phyloP scores from a whole-genome alignment of 1,140 invertebrate genomes.

The Teleogryllus occipitalis region DNA sequence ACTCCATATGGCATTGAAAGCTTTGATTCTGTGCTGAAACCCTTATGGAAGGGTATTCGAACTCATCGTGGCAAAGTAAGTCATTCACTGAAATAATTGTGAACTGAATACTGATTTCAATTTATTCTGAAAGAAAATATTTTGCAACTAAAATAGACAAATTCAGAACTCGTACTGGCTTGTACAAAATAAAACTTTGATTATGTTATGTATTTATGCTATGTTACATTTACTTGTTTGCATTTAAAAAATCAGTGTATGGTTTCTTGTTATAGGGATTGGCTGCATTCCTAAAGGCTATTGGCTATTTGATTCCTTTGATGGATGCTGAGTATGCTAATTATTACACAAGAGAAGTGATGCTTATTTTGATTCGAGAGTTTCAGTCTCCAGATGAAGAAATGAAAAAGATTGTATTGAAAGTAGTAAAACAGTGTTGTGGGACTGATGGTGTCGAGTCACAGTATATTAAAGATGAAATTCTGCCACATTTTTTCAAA shows the following conservation, averaged over 20 bases:
- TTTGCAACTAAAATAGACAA: no score
- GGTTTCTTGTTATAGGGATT: conserved; percentile 53
- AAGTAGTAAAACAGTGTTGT: conserved; percentile 99
- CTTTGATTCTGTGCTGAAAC: conserved; percentile 98
- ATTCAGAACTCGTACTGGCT: no score
- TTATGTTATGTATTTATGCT: no score
- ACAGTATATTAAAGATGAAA: conserved; percentile 98
- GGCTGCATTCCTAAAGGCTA: conserved; percentile 97
- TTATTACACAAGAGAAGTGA: conserved; percentile 99
- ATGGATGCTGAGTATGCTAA: conserved; percentile 99
- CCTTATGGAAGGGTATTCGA: conserved; percentile 91
- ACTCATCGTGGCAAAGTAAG: conserved; percentile 21
- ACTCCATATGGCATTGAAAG: conserved; percentile 99
- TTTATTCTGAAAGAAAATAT: no score
- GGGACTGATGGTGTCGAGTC: conserved; percentile 99
- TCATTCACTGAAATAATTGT: not conserved
- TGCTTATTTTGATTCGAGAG: conserved; percentile 98
- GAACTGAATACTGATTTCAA: no score
- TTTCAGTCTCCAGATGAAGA: conserved; percentile 99
- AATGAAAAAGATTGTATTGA: conserved; percentile 99
- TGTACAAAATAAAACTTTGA: not conserved
- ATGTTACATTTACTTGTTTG: no score
- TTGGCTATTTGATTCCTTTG: conserved; percentile 97
- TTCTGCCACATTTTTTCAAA: conserved; percentile 97
- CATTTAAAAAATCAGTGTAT: not conserved